Base-by-base conservation (phyloP, 2,797 vertebrate species). In the Toxotes lorentzi region DNA sequence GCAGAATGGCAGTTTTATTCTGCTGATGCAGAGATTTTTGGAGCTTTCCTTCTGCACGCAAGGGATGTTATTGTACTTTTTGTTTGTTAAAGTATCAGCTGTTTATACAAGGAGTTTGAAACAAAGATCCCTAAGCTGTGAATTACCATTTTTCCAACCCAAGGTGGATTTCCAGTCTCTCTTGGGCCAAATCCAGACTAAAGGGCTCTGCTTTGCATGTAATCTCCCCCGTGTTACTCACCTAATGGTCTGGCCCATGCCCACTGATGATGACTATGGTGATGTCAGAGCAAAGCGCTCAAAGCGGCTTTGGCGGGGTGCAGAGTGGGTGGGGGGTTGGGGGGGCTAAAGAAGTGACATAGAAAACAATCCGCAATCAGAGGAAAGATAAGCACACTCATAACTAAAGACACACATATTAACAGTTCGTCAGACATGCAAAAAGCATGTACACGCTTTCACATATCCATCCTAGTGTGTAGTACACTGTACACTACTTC, bases 261-360 rank as follows among this genome's bases (percentile, higher is more conserved):
- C 79, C 50, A 78, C 87, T 89, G 88, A 91, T 87, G 79, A 89
- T 72, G 85, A 86, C 82, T 81, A 24, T 56, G 62, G 74, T 92
- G 90, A 94, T 92, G 91, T 92, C 91, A 93, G 73, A 86, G 92
- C 82, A 83, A 83, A 91, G 63, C 91, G 90, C 91, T 91, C 86
- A 93, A 91, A 92, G 87, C 91, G 45, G 92, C 91, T 93, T 94
- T 92, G 80, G 83, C 50, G 66, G 77, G 73, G 78, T 78, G 74
- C 78, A 73, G 80, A 72, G 84, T 48, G 61, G 75, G 38, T n/a
- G 67, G 75, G 35, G 73, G 65, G 51, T 6, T 54, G 79, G 77
- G 50, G 38, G 69, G 77, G 85, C 90, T 88, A 85, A 84, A 84
- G 79, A 85, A 83, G 72, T 84, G 80, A 71, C 61, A 71, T 14